These are phyloP conservation scores for Aix galericulata DNA, from an alignment of 2,113 vertebrate genomes.

Conservation along the genomic window DNA sequence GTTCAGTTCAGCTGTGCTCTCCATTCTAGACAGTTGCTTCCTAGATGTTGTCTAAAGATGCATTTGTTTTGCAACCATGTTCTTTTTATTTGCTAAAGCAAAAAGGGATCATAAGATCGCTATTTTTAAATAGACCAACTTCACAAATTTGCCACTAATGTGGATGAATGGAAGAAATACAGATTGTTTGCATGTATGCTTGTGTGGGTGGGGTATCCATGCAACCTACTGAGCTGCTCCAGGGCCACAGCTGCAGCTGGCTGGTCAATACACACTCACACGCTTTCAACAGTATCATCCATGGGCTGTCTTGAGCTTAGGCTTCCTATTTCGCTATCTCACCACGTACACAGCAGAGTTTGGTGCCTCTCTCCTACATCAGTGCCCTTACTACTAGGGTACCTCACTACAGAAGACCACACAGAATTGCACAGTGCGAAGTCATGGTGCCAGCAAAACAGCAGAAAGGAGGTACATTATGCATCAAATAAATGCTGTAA, in stretches of 20 bases:
- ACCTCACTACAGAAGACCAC: background rate
- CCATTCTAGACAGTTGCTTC: background rate
- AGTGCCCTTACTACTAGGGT: background rate
- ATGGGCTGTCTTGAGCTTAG: background rate
- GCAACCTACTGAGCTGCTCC: background rate
- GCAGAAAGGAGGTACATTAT: accelerated
- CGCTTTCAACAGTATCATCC: background rate
- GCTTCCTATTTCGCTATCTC: background rate
- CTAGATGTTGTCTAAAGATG: background rate
- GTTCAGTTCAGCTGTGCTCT: background rate
- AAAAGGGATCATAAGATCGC: background rate
- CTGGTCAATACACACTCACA: background rate
- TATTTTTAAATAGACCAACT: background rate
- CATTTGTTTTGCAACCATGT: background rate
- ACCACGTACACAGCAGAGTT: background rate
- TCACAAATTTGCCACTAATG: background rate
- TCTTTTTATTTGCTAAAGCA: background rate
- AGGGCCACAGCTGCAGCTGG: background rate
- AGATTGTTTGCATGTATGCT: background rate
- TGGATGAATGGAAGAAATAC: background rate
- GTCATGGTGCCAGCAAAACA: background rate
- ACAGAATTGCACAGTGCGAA: background rate
- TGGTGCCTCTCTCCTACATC: background rate
- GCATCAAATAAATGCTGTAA: background rate
- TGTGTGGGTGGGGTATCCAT: background rate